Evolutionary conservation across 1,140 invertebrate genomes (phyloP), one percentile per base, ranked within the genome.

Genomic region (Trachymyrmex septentrionalis): DNA sequence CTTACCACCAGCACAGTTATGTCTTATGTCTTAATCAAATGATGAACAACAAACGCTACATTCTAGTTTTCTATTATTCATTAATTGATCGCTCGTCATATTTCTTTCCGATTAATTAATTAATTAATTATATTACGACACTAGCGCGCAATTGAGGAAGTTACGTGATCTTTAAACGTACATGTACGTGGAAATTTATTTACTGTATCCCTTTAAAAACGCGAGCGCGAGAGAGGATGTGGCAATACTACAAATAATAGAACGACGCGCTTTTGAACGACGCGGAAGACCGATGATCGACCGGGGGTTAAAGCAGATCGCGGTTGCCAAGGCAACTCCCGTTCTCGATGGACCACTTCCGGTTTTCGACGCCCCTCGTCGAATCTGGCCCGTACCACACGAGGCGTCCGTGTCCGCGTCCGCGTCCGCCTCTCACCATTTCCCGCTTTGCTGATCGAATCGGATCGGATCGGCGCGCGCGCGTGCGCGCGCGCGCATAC

Each of bases 301-400:
- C 84, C 78, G 85, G 91, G 91, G 91, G 91, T 92, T 91, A 88
- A 91, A 93, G 89, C 89, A 89, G 92, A 92, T 92, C 91, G 90
- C 84, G 88, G 92, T 93, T 93, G 91, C 92, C 92, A 93, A 88
- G 92, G 92, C 87, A 88, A 93, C 92, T 92, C 91, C 91, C 87
- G 86, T 93, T 89, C 92, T 92, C 91, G 91, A 92, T 91, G 91
- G 88, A 87, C 89, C 91, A 91, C 90, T 93, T 93, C 92, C 92
- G 91, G 92, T 91, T 91, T 50, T 89, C 86, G 85, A 87, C 77
- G 87, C 82, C 86, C 86, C 87, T 85, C 75, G 66, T 80, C 77
- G 78, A 81, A 81, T 59, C 89, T 86, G 81, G 78, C 77, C 71
- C 88, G 87, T 87, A 88, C 88, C 87, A 80, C 80, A 48, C 85